phyloP scores from a whole-genome alignment of 2,888 invertebrate species.

The Pollenia labialis region DNA sequence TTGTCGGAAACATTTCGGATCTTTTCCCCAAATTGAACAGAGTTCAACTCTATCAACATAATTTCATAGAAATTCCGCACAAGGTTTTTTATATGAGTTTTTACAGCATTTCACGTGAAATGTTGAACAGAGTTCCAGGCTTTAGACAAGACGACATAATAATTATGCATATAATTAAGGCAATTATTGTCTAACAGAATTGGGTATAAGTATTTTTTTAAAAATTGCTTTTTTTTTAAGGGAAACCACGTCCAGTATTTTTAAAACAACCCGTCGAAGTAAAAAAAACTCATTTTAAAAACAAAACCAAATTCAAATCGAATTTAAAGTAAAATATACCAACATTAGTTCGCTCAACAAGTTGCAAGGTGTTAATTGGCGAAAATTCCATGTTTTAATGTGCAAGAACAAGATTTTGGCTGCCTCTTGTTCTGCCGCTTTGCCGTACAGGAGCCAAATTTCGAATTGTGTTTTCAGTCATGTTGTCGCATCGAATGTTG shows the following conservation, averaged over 20 bases:
- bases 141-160: too few species aligned
- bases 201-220: too few species aligned
- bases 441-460: constrained; percentile 64
- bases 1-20: too few species aligned
- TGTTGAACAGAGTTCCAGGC: too few species aligned
- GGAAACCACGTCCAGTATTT: not conserved
- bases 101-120: too few species aligned
- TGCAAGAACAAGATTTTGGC: constrained; percentile 66
- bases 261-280: constrained; percentile 11
- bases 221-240: not conserved
- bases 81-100: too few species aligned
- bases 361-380: constrained; percentile 83
- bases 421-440: constrained; percentile 56
- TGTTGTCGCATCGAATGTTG: constrained; percentile 78
- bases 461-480: constrained; percentile 60
- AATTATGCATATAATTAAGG: too few species aligned
- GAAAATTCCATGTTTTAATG: constrained; percentile 80
- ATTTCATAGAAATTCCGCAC: too few species aligned
- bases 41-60: too few species aligned
- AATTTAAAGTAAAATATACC: constrained; percentile 55
- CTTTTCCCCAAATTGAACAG: too few species aligned
- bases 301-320: constrained; percentile 46
- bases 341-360: constrained; percentile 78
- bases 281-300: constrained; percentile 17
- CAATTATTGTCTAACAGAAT: too few species aligned